These are phyloP conservation scores for Agriopis marginaria DNA, from an alignment of 2,888 invertebrate species.

Conservation along the genomic window DNA sequence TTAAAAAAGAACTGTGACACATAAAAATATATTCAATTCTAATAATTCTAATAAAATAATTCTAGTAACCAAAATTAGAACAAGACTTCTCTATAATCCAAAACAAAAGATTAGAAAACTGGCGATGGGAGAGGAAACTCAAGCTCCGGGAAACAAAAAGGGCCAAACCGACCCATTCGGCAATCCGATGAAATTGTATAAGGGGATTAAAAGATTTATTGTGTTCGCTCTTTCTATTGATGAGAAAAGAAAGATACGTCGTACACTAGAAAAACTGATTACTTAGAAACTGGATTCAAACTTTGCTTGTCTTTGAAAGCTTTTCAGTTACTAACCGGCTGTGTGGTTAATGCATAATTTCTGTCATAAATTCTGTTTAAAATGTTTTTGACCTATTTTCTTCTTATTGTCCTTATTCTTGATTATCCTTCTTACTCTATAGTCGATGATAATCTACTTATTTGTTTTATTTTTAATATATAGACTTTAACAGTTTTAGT, in stretches of 20 bases:
- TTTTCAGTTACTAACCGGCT: neutral
- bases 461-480: no score
- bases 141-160: conserved; percentile 19
- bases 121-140: conserved; percentile 12
- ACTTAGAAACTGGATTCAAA: no score
- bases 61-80: neutral
- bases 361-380: no score
- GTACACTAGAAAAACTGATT: neutral
- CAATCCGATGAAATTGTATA: conserved; percentile 83
- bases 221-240: conserved; percentile 69
- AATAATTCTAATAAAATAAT: no score
- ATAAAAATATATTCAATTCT: neutral
- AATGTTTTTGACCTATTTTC: no score
- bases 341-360: neutral
- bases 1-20: no score
- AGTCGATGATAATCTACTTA: no score
- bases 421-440: no score
- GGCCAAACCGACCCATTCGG: conserved; percentile 31
- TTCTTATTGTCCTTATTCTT: no score
- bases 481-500: no score
- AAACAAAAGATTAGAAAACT: conserved; percentile 17
- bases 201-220: conserved; percentile 84
- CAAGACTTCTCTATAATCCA: neutral
- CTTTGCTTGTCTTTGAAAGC: neutral
- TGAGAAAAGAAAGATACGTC: conserved; percentile 22